A percentile compares a stretch with the other conserved stretches of the same genome.
phyloP scores from a whole-genome alignment of 2,888 invertebrate species.

The Idaea biselata region DNA sequence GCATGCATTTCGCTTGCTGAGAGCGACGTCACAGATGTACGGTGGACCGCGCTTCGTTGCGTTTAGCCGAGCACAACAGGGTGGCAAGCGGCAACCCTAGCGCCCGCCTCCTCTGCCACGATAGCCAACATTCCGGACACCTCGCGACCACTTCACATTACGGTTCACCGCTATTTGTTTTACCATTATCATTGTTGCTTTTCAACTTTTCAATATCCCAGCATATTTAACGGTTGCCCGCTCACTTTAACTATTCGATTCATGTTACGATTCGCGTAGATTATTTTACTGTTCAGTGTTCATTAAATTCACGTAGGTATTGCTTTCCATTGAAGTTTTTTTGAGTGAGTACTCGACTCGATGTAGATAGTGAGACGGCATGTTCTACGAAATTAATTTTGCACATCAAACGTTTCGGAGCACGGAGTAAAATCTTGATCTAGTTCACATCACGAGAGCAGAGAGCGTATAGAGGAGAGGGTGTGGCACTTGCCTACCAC shows the following conservation, averaged over 20 bases:
- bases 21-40: conserved; percentile 60
- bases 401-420: not conserved
- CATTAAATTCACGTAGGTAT: not conserved
- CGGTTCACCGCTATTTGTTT: conserved; percentile 43
- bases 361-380: not conserved
- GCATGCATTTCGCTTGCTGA: conserved; percentile 65
- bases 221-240: not conserved
- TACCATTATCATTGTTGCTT: conserved; percentile 8
- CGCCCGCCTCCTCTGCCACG: conserved; percentile 38
- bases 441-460: not conserved
- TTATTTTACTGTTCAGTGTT: too few relatives aligned
- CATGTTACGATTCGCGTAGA: too few relatives aligned
- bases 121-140: conserved; percentile 76
- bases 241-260: not conserved
- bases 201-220: not conserved
- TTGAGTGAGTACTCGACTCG: not conserved
- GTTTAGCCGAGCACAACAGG: conserved; percentile 53
- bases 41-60: conserved; percentile 52
- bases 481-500: conserved; percentile 71
- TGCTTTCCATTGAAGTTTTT: not conserved
- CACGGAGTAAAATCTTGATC: not conserved
- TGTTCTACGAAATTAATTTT: not conserved
- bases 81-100: conserved; percentile 26
- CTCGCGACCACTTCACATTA: conserved; percentile 67
- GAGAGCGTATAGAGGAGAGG: conserved; percentile 35